These are phyloP conservation scores for Phortica variegata DNA, from an alignment of 1,140 invertebrate species.

Conservation along the genomic window DNA sequence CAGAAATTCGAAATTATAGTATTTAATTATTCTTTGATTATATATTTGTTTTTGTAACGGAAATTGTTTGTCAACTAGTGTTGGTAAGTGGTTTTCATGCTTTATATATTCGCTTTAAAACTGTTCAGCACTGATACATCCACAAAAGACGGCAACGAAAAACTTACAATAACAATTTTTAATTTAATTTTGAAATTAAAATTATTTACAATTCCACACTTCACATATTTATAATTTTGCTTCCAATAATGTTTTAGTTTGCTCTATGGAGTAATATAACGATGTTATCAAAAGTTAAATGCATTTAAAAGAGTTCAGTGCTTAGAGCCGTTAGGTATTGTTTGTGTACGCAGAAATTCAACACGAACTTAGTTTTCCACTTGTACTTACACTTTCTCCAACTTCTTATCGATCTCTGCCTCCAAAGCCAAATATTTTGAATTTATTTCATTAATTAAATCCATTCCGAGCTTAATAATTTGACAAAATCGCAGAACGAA, in stretches of 20 bases:
- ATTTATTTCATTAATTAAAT: constrained; percentile 51
- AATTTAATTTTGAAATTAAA: neutral
- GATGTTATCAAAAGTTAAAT: neutral
- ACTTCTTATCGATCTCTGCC: constrained; percentile 42
- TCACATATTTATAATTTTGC: neutral
- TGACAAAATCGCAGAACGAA: too few relatives aligned
- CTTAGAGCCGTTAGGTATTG: neutral
- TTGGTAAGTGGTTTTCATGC: neutral
- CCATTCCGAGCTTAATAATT: too few relatives aligned
- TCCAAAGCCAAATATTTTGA: constrained; percentile 47
- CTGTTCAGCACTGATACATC: neutral
- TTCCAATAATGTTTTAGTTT: neutral
- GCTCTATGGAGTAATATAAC: too few relatives aligned
- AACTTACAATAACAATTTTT: neutral
- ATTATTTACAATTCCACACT: neutral
- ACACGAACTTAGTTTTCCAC: neutral
- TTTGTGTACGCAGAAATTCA: neutral
- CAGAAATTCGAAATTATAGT: neutral
- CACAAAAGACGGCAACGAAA: neutral
- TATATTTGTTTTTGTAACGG: neutral
- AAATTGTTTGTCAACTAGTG: neutral
- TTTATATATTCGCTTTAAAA: neutral
- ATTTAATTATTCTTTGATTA: neutral
- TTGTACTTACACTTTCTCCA: constrained; percentile 46
- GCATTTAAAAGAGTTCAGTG: neutral